Evolutionary conservation across 2,888 invertebrate genomes (phyloP), one percentile per base, ranked within the genome.

Genomic region (Alloscopus bannaensis): DNA sequence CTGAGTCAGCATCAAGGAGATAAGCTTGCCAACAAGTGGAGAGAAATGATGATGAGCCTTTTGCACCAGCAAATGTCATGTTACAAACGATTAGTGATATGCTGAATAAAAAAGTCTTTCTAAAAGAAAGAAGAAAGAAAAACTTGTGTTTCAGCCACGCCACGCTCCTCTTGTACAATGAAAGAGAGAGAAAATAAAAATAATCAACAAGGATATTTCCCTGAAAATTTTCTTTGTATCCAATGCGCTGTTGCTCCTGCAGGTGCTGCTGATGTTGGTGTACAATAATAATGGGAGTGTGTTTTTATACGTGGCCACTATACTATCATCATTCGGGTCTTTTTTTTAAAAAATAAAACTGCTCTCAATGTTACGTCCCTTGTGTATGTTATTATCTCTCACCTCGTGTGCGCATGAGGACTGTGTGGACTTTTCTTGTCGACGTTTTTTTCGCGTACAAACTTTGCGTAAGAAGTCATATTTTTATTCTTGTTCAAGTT

Each of bases 291-390:
- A 71, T n/a, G n/a, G n/a, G n/a, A n/a, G n/a, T n/a, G n/a, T 60
- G 3, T 57, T 40, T 50, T 57, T 69, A 20, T 70, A 70, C 36
- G 40, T 50, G n/a, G n/a, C n/a, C n/a, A 71, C 36, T 47, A 62
- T 40, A 71, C 29, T 62, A 62, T 62, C 71, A 71, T 71, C 52
- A 62, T 47, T 71, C 62, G 28, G 28, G 57, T 59, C 28, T 28
- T 62, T 70, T 70, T 62, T 70, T 70, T 68, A 1, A 70, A 59
- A 36, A 50, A 60, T 16, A 59, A 59, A 31, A 20, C 42, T 59
- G 62, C 40, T 62, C 50, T 52, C 40, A 59, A 57, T 57, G 26
- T 40, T 52, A 40, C 20, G 24, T 59, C 36, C 36, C 36, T 8
- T 36, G 36, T 36, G 4, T 24, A 45, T 62, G 52, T 71, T 62